Percentiles rank a stretch among this genome's conserved stretches.
These are phyloP conservation scores for Prionailurus viverrinus DNA, from an alignment of 2,113 vertebrate genomes.

Conservation along the genomic window DNA sequence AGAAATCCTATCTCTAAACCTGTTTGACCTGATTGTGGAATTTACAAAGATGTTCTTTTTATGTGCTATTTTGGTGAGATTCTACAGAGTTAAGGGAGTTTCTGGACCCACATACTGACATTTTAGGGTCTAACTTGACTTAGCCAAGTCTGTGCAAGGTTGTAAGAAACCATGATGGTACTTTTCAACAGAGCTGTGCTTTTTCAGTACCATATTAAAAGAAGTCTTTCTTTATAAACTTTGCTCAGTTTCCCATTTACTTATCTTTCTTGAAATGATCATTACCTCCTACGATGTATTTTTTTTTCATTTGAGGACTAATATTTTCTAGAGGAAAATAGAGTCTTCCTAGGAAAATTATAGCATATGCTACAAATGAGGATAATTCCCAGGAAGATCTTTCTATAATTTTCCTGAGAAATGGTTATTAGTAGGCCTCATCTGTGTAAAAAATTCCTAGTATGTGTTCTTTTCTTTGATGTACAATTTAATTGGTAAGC, in stretches of 20 bases:
- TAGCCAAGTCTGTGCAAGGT: neutral
- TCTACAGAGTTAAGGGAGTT: neutral
- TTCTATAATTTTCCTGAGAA: neutral
- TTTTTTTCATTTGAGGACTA: neutral
- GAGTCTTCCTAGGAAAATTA: neutral
- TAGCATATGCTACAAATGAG: neutral
- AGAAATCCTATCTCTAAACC: neutral
- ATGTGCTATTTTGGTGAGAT: neutral
- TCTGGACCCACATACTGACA: neutral
- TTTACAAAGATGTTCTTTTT: neutral
- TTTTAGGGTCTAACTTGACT: neutral
- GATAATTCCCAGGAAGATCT: neutral
- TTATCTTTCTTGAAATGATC: neutral
- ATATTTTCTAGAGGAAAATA: neutral
- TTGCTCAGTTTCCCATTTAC: neutral
- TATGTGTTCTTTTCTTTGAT: neutral
- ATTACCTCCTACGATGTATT: neutral
- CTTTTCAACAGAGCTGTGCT: neutral
- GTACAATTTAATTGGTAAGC: neutral
- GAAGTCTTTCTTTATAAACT: neutral
- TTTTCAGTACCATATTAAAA: neutral
- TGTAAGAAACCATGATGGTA: neutral
- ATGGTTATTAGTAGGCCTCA: neutral
- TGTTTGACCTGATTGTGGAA: neutral
- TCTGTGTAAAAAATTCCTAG: neutral